These are phyloP conservation scores for Craseonycteris thonglongyai DNA, from an alignment of 2,113 vertebrate species.

Conservation along the genomic window DNA sequence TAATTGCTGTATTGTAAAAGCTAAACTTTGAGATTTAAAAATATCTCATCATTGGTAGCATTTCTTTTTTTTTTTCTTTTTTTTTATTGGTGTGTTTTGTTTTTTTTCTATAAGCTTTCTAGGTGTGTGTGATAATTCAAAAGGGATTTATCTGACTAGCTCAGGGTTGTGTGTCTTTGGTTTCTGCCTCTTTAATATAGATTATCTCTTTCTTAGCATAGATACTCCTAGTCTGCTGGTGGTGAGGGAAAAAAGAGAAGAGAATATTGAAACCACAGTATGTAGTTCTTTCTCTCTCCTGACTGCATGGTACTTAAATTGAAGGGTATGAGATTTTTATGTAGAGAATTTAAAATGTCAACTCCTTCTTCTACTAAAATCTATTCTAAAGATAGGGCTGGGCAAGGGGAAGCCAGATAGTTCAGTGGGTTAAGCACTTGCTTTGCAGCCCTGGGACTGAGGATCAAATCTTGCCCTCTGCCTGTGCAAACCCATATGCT, in stretches of 20 bases:
- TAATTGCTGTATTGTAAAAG: neutral
- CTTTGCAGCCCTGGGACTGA: too few species aligned
- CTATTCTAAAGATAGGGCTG: neutral
- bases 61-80: neutral
- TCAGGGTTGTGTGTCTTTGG: neutral
- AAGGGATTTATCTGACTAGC: neutral
- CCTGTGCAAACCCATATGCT: too few species aligned
- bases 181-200: neutral
- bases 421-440: too few species aligned
- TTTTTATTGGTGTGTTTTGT: neutral
- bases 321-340: neutral
- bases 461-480: too few species aligned
- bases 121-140: neutral
- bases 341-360: neutral
- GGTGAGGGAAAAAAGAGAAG: neutral
- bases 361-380: neutral
- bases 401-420: too few species aligned
- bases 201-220: neutral
- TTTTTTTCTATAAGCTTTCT: neutral
- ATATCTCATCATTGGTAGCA: neutral
- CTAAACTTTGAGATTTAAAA: neutral
- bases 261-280: neutral
- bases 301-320: neutral
- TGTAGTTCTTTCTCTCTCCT: neutral
- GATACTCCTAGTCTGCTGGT: neutral